Evolutionary conservation across 2,888 invertebrate genomes (phyloP).

Genomic region (Cataglyphis livida): DNA sequence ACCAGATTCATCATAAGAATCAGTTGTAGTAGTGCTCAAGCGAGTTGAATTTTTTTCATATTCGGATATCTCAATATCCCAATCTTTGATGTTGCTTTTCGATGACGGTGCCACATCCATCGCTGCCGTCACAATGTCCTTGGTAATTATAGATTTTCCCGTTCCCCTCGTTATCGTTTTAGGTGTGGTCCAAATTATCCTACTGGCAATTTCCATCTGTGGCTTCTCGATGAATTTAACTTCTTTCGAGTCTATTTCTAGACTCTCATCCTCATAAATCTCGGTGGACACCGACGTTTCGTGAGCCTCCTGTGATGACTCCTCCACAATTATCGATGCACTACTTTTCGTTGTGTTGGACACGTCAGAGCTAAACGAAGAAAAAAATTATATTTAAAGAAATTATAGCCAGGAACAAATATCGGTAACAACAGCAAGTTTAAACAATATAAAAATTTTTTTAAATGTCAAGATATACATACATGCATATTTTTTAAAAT

Average conservation of each 20-base stretch:
- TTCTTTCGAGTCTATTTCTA: slow-evolving; percentile 68
- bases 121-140: slow-evolving; percentile 50
- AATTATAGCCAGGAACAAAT: not conserved
- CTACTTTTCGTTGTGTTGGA: slow-evolving; percentile 55
- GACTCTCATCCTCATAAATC: slow-evolving; percentile 72
- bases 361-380: not conserved
- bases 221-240: slow-evolving; percentile 58
- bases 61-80: slow-evolving; percentile 47
- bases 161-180: slow-evolving; percentile 53
- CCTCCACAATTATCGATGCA: slow-evolving; percentile 59
- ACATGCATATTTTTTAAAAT: not conserved
- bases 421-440: not conserved
- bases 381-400: not conserved
- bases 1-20: slow-evolving; percentile 38
- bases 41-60: slow-evolving; percentile 9
- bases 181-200: slow-evolving; percentile 79
- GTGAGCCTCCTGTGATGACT: slow-evolving; percentile 67
- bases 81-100: slow-evolving; percentile 43
- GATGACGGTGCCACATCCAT: slow-evolving; percentile 61
- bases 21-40: slow-evolving; percentile 10
- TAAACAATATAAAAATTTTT: not conserved
- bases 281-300: slow-evolving; percentile 74
- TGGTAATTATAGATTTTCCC: slow-evolving; percentile 2
- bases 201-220: slow-evolving; percentile 69
- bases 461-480: not conserved